Evolutionary conservation across 2,888 invertebrate species (phyloP).

Genomic region (Eilema sororculum): DNA sequence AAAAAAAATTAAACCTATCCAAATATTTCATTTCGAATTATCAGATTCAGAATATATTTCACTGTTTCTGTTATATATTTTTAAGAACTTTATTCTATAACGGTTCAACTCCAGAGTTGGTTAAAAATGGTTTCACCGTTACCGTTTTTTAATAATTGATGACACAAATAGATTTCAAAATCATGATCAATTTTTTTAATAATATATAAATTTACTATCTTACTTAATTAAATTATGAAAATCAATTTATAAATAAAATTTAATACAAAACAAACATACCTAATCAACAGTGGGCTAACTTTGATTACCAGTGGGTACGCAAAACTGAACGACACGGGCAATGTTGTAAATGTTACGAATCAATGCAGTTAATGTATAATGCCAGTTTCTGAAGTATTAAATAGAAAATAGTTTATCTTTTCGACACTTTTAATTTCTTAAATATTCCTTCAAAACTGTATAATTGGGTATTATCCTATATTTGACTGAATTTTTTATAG

Average conservation of each 20-base stretch:
- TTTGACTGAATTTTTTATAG: no score
- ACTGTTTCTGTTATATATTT: no score
- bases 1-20: neutral
- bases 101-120: no score
- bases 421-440: neutral
- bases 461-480: no score
- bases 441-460: neutral
- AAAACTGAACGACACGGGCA: constrained; percentile 21
- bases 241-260: neutral
- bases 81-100: no score
- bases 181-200: no score
- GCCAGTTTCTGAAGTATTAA: constrained; percentile 6
- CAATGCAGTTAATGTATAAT: constrained; percentile 39
- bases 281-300: neutral
- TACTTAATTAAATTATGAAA: neutral
- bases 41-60: no score
- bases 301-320: constrained; percentile 7
- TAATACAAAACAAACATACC: no score
- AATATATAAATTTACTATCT: neutral
- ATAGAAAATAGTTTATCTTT: neutral
- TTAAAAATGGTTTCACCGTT: no score
- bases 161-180: no score
- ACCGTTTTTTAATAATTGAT: no score
- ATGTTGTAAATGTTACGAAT: constrained; percentile 31
- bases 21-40: no score